phyloP scores from a whole-genome alignment of 2,888 invertebrate species.

The Cephus nigrinus region DNA sequence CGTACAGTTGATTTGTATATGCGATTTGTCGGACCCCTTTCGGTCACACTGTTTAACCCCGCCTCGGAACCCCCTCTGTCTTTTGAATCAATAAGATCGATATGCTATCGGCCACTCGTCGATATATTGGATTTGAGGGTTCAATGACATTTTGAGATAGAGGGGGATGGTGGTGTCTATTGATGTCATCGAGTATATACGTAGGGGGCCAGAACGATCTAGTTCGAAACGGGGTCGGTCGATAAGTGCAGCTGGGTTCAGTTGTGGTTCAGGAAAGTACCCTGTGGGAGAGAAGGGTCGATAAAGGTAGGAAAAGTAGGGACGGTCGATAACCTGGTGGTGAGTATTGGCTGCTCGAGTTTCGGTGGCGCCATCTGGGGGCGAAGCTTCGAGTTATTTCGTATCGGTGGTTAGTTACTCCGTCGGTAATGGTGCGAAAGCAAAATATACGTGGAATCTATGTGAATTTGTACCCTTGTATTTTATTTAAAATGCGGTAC shows the following conservation, averaged over 20 bases:
- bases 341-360: neutral
- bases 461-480: neutral
- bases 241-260: neutral
- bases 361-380: neutral
- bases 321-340: neutral
- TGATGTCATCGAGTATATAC: neutral
- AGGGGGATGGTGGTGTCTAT: neutral
- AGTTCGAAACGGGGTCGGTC: neutral
- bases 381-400: neutral
- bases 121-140: neutral
- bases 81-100: neutral
- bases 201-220: neutral
- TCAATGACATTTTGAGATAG: neutral
- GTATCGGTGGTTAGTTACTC: neutral
- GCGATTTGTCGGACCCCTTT: neutral
- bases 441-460: too few species aligned
- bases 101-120: neutral
- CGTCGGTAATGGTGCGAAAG: neutral
- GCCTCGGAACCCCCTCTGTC: neutral
- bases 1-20: neutral
- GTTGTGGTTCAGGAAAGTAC: neutral
- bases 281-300: neutral
- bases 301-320: neutral
- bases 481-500: too few species aligned
- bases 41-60: neutral